These are phyloP conservation scores for Protonemura montana DNA, from an alignment of 2,888 invertebrate species.

Conservation along the genomic window DNA sequence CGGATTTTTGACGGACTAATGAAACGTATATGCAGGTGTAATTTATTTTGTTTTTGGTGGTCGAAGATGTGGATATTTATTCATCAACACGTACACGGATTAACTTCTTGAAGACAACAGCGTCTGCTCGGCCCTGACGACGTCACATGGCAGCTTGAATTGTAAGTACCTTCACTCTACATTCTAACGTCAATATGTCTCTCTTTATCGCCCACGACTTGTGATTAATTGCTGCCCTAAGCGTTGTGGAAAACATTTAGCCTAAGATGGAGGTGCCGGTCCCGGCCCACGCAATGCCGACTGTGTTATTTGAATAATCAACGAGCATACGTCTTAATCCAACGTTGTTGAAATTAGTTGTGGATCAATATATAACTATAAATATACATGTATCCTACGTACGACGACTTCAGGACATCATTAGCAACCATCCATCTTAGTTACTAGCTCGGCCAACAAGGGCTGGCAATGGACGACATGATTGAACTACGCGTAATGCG, in stretches of 20 bases:
- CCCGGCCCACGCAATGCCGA: neutral
- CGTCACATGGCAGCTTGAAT: neutral
- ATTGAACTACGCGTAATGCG: neutral
- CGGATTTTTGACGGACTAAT: constrained; percentile 37
- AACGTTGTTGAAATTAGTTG: neutral
- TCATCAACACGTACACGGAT: constrained; percentile 35
- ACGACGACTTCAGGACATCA: constrained; percentile 2
- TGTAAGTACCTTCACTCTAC: constrained; percentile 2
- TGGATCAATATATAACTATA: neutral
- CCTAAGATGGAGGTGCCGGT: neutral
- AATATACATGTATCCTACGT: neutral
- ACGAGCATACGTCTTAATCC: neutral
- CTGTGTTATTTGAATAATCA: neutral
- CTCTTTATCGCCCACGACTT: neutral
- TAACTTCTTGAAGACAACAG: constrained; percentile 20
- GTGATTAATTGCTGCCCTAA: neutral
- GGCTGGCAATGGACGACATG: neutral
- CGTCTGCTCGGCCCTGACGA: neutral
- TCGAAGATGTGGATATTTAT: constrained; percentile 37
- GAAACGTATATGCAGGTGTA: neutral
- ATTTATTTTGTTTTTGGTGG: constrained; percentile 23
- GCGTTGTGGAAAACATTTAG: neutral
- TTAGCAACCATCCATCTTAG: neutral
- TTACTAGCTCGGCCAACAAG: neutral
- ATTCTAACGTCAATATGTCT: neutral